Base-by-base conservation (phyloP, 2,797 vertebrate species). In the Argyrosomus regius region DNA sequence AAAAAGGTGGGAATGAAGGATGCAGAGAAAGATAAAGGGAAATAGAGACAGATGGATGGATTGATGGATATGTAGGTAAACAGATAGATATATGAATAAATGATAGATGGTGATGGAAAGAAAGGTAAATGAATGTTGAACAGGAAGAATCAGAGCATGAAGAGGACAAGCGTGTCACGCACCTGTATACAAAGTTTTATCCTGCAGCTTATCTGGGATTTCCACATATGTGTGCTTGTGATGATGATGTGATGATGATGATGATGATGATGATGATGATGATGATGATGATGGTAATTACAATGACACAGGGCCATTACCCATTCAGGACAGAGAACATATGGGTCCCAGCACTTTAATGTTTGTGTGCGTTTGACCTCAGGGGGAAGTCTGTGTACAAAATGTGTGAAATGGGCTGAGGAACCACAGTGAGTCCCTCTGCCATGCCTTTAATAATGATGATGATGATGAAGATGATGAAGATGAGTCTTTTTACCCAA, bases 241-340 rank as follows among this genome's bases (percentile, higher is more conserved):
- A 5, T 43, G 35, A 24, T 57, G 31, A 26, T 54, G 31, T 43
- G 35, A 24, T 57, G 50, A 22, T 56, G 48, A 5, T 43, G 35
- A 24, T 57, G 31, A 26, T 54, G 31, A 43, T 56, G 49, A 12
- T 43, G 39, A 45, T 57, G 28, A 24, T 53, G 52, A 24, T 53
- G 52, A 61, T 62, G 60, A 62, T 62, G 28, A 41, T 54, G 35
- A 43, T 54, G 16, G 31, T 78, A 46, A 57, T 70, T 61, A 64
- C 31, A 50, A 54, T 64, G 54, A 59, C 75, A 58, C 59, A 81
- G 89, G 86, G 56, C 89, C 90, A 93, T 92, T 92, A 91, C 87
- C 88, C 87, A 90, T 89, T 67, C 83, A 90, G 90, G 88, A 89
- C 92, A 87, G 63, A 75, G 46, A 93, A 81, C 91, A 95, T 90